Base-by-base conservation (phyloP, 1,140 invertebrate species). In the Eueides isabella region DNA sequence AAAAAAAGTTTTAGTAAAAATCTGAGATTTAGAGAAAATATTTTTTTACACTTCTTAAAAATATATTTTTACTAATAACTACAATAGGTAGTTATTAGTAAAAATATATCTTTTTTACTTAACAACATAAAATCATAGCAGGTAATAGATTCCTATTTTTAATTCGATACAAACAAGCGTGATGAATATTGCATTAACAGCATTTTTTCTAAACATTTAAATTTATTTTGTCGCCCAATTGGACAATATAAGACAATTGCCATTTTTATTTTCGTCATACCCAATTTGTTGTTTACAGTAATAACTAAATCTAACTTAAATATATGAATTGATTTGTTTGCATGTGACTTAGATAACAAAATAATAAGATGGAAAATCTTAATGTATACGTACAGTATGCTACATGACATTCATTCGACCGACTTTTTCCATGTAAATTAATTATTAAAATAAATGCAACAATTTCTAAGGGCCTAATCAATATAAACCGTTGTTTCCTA, bases 371-470 rank as follows among this genome's bases (percentile, higher is more conserved):
- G 23, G 19, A 26, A 55, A 12, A 19, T 26, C 5, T 55, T 26
- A 55, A 55, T 55, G 2, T 11, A 7, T 9, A 55, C 26, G 9
- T 55, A 23, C n/a, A 48, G 2, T 44, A 5, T 44, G 7, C 16
- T 6, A 48, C 23, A 55, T 55, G 48, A 55, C 48, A 55, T 55
- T 55, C 48, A 55, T 55, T 55, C 9, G 48, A 55, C 48, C 48
- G 23, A 55, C 19, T 26, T 55, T 55, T 55, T 26, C 48, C 23
- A 55, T 55, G 23, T 26, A 55, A 26, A 9, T 55, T 9, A 3
- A 23, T 19, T 26, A 12, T 23, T 26, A 26, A 4, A 55, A 23
- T 23, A 55, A 23, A 55, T 55, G 12, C 7, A 55, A 55, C 6
- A 23, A 55, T 6, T 7, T 23, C 9, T 11, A 55, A 55, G 12